These are phyloP conservation scores for Diachasma alloeum DNA, from an alignment of 1,140 invertebrate genomes.

Conservation along the genomic window DNA sequence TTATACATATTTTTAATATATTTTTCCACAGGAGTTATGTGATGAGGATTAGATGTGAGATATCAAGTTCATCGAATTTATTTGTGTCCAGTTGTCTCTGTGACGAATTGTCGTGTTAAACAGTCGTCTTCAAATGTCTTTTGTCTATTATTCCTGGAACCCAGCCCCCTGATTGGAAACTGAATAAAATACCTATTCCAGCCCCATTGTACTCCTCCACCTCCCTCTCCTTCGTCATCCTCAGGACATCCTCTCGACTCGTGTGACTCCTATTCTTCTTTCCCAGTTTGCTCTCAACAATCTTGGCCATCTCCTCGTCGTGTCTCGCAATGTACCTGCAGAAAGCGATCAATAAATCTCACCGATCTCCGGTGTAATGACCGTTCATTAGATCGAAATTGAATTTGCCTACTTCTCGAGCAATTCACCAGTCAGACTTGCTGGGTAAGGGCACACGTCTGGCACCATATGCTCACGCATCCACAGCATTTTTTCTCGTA, in stretches of 20 bases:
- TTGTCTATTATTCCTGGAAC: too few species aligned
- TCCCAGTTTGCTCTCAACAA: constrained; percentile 75
- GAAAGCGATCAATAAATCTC: constrained; percentile 18
- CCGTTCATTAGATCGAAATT: constrained; percentile 11
- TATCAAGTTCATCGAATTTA: too few species aligned
- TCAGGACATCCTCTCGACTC: constrained; percentile 77
- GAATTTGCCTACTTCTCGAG: constrained; percentile 66
- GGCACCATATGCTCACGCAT: constrained; percentile 71
- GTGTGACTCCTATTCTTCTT: constrained; percentile 78
- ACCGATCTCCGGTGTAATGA: constrained; percentile 14
- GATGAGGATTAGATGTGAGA: too few species aligned
- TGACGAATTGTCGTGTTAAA: too few species aligned
- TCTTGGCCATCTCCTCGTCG: constrained; percentile 80
- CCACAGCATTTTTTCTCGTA: constrained; percentile 78
- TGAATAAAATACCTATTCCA: constrained; percentile 69
- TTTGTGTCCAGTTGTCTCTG: too few species aligned
- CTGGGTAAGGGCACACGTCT: constrained; percentile 64
- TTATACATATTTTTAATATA: too few species aligned
- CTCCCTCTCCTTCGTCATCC: constrained; percentile 75
- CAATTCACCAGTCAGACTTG: constrained; percentile 68
- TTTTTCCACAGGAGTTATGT: too few species aligned
- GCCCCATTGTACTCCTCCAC: constrained; percentile 75
- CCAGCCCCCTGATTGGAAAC: too few species aligned
- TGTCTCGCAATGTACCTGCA: constrained; percentile 70
- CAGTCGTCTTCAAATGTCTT: too few species aligned